phyloP scores from a whole-genome alignment of 2,113 vertebrate species.

The Dinomys branickii region DNA sequence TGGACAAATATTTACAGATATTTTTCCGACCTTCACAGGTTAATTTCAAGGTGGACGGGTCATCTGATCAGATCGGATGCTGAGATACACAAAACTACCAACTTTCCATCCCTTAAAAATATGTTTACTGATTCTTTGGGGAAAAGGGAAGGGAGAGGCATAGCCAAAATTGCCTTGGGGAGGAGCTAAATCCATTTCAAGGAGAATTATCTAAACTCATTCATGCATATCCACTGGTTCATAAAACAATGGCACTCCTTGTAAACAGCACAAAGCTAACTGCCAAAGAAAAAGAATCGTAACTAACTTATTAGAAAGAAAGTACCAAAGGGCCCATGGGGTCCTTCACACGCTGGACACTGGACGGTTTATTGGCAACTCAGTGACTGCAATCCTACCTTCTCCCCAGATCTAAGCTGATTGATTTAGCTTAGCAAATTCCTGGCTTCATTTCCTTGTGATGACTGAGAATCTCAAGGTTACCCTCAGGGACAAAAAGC shows the following conservation, averaged over 20 bases:
- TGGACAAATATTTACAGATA: neutral
- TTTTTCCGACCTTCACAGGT: neutral
- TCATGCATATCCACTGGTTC: neutral
- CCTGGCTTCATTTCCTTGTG: constrained; percentile 38
- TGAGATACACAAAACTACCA: neutral
- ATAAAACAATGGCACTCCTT: constrained; percentile 31
- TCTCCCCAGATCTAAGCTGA: neutral
- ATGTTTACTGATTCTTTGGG: neutral
- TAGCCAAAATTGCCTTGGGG: neutral
- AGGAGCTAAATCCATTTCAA: neutral
- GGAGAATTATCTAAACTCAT: neutral
- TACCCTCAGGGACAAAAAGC: constrained; percentile 13
- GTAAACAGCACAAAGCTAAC: constrained; percentile 37
- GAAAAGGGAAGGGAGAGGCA: neutral
- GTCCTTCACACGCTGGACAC: neutral
- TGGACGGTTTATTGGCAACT: neutral
- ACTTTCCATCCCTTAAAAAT: neutral
- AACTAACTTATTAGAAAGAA: constrained; percentile 32
- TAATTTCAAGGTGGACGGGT: neutral
- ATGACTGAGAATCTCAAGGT: constrained; percentile 43
- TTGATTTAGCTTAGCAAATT: constrained; percentile 27
- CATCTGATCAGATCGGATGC: neutral
- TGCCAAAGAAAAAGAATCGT: constrained; percentile 42
- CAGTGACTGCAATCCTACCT: neutral
- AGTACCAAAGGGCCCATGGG: neutral